These are phyloP conservation scores for Drosophila subsilvestris DNA, from an alignment of 2,888 invertebrate species.

Conservation along the genomic window DNA sequence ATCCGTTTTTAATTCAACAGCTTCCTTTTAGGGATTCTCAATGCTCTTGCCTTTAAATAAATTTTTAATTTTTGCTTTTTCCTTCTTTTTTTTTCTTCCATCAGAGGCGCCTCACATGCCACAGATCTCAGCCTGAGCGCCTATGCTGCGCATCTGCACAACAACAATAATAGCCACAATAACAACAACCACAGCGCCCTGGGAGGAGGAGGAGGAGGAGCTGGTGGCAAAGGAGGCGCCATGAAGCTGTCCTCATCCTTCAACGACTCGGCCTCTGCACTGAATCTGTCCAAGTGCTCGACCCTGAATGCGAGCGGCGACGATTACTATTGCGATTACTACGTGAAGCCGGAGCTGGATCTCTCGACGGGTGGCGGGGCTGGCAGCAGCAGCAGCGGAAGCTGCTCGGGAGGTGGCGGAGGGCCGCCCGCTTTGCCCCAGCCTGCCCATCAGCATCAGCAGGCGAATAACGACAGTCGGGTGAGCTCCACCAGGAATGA, in stretches of 20 bases:
- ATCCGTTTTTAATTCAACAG: background rate
- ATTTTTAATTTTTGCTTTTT: conserved; percentile 1
- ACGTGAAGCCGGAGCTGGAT: conserved; percentile 82
- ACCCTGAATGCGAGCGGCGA: conserved; percentile 70
- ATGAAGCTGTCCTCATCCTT: conserved; percentile 67
- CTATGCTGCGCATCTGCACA: conserved; percentile 71
- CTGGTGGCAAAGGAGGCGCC: conserved; percentile 47
- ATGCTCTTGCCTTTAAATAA: background rate
- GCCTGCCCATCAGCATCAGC: conserved; percentile 72
- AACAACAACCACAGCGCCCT: conserved; percentile 56
- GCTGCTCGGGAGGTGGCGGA: conserved; percentile 16
- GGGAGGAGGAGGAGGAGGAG: conserved; percentile 22
- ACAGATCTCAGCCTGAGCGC: conserved; percentile 77
- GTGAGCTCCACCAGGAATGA: conserved; percentile 82
- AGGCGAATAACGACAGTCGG: conserved; percentile 77
- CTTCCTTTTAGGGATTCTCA: too few relatives aligned
- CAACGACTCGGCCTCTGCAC: conserved; percentile 71
- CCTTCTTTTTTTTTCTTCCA: conserved; percentile 18
- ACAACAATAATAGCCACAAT: conserved; percentile 65
- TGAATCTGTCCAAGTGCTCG: conserved; percentile 81
- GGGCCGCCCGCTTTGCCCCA: conserved; percentile 51
- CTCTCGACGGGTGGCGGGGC: conserved; percentile 54
- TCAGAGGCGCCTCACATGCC: conserved; percentile 80
- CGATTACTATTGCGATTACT: conserved; percentile 77
- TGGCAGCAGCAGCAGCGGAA: conserved; percentile 27